phyloP scores from a whole-genome alignment of 2,797 vertebrate species.

The Craterocephalus amniculus region DNA sequence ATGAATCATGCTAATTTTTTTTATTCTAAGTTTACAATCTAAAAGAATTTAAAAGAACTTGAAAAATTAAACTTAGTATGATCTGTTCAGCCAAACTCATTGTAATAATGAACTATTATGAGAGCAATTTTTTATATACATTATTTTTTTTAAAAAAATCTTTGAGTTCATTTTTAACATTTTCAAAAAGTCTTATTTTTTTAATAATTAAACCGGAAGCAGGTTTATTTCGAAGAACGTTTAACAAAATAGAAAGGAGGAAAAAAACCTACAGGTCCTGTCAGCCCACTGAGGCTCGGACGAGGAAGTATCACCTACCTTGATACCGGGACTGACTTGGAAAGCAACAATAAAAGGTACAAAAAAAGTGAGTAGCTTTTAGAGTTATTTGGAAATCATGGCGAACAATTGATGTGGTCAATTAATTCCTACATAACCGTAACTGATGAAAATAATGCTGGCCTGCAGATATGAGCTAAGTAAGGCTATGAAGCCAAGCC shows the following conservation, averaged over 20 bases:
- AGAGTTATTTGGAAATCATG: background rate
- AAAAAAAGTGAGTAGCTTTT: slow-evolving; percentile 49
- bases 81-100: background rate
- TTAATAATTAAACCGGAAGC: slow-evolving; percentile 33
- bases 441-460: background rate
- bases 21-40: background rate
- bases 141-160: background rate
- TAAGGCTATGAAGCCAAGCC: slow-evolving; percentile 50
- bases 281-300: slow-evolving; percentile 58
- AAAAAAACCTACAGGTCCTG: slow-evolving; percentile 17
- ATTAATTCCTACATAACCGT: accelerated
- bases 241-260: background rate
- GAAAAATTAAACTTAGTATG: background rate
- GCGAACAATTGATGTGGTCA: background rate
- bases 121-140: background rate
- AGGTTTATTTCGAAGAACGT: background rate
- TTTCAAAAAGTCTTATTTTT: slow-evolving; percentile 30
- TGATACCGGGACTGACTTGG: slow-evolving; percentile 17
- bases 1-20: background rate
- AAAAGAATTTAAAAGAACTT: background rate
- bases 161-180: background rate
- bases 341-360: background rate
- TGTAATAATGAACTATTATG: background rate
- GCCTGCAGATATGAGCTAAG: slow-evolving; percentile 29
- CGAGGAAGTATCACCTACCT: slow-evolving; percentile 65